Evolutionary conservation across 2,113 vertebrate species (phyloP).

Genomic region (Phrynosoma blainvillii): DNA sequence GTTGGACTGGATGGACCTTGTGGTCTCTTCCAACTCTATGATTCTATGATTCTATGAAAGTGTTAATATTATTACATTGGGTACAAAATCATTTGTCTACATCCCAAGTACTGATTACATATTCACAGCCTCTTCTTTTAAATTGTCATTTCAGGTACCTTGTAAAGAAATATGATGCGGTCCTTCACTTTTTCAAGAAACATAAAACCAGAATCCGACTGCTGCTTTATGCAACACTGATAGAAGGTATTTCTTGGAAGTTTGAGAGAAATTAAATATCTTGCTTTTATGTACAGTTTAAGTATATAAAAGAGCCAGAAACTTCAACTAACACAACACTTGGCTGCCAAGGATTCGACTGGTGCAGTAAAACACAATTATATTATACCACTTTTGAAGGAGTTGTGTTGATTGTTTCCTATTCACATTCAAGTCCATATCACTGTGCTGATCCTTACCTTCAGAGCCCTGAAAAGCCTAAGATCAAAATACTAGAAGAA

Average conservation of each 20-base stretch:
- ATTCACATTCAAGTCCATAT: too few species aligned
- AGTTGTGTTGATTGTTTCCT: not conserved
- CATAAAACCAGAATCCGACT: constrained; percentile 69
- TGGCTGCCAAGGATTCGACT: not conserved
- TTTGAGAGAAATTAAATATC: not conserved
- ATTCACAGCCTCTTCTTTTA: not conserved
- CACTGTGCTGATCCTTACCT: too few species aligned
- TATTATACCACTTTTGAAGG: not conserved
- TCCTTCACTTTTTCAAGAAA: constrained; percentile 67
- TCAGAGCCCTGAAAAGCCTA: too few species aligned
- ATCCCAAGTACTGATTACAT: not conserved
- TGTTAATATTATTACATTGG: not conserved
- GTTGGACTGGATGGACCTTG: too few species aligned
- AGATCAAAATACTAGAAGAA: too few species aligned
- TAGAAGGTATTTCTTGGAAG: constrained; percentile 79
- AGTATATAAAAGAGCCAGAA: not conserved
- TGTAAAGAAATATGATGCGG: constrained; percentile 71
- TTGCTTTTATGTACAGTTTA: not conserved
- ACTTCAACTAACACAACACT: not conserved
- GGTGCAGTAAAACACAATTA: not conserved
- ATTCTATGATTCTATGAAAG: too few species aligned
- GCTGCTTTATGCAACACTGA: constrained; percentile 69
- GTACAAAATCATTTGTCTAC: not conserved
- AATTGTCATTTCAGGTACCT: constrained; percentile 70
- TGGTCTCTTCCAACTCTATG: too few species aligned